Percentiles rank a stretch among this genome's conserved stretches.
Conservation (phyloP, 2,797 vertebrate species). For the Perodicticus potto region DNA sequence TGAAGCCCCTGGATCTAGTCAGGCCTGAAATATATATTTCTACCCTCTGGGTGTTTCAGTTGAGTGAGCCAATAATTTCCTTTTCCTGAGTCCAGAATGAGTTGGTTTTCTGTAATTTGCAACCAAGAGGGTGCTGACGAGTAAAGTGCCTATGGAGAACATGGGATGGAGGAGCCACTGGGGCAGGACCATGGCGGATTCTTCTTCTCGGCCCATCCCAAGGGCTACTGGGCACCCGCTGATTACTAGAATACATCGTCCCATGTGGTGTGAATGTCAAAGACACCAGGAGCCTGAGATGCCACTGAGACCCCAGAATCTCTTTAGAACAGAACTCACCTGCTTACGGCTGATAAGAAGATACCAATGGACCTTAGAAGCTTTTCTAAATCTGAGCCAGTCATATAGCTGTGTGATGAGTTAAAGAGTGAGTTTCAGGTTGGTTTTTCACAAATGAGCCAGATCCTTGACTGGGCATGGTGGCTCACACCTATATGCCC, state of each 20-base stretch:
- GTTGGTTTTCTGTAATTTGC: neutral
- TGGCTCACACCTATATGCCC: too few relatives aligned
- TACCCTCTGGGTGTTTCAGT: neutral
- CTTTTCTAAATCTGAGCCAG: slow-evolving; percentile 88
- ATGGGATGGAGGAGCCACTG: neutral
- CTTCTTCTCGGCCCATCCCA: neutral
- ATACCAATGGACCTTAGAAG: slow-evolving; percentile 91
- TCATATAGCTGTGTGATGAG: slow-evolving; percentile 90
- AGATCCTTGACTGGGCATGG: neutral
- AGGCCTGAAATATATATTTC: slow-evolving; percentile 35
- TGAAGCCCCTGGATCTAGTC: neutral
- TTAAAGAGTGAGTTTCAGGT: slow-evolving; percentile 85
- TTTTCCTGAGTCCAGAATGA: neutral
- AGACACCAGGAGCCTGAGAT: neutral
- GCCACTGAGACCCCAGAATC: neutral
- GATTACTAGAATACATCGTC: neutral
- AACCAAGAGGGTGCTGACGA: neutral
- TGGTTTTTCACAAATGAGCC: neutral
- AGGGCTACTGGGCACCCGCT: neutral
- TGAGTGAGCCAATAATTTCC: neutral
- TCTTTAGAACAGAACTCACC: slow-evolving; percentile 87
- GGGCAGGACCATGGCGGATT: neutral
- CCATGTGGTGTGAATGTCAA: neutral
- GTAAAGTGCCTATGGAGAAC: neutral
- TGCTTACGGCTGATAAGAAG: slow-evolving; percentile 91